These are phyloP conservation scores for Lepidocolaptes lacrymiger DNA, from an alignment of 2,797 vertebrate genomes.

Conservation along the genomic window DNA sequence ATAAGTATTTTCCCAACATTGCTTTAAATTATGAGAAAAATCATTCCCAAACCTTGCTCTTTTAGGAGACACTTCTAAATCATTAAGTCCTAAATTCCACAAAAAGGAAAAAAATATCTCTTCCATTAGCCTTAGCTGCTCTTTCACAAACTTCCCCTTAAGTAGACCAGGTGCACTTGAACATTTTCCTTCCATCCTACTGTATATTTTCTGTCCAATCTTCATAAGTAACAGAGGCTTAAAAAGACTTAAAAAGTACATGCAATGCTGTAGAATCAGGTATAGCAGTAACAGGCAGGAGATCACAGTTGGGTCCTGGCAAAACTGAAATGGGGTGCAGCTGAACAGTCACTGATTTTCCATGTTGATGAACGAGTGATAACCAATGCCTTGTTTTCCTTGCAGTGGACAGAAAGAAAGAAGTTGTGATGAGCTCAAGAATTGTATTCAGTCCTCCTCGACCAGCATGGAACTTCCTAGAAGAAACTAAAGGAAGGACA, in stretches of 20 bases:
- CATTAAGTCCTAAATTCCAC: neutral
- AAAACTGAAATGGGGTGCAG: neutral
- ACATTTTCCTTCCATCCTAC: neutral
- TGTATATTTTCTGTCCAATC: neutral
- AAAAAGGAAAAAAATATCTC: neutral
- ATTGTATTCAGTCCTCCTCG: neutral
- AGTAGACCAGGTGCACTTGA: neutral
- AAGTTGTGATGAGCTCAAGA: neutral
- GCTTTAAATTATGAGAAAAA: conserved; percentile 20
- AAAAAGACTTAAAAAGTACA: neutral
- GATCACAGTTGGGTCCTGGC: neutral
- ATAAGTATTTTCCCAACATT: neutral
- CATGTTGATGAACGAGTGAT: neutral
- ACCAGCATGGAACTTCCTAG: conserved; percentile 21
- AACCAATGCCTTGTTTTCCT: conserved; percentile 38
- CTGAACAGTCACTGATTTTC: neutral
- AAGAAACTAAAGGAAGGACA: neutral
- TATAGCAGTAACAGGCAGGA: neutral
- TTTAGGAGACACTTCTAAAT: neutral
- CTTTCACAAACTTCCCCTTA: neutral
- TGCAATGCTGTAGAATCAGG: neutral
- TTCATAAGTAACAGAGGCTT: neutral
- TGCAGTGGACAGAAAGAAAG: neutral
- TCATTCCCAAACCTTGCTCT: neutral
- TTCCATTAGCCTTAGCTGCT: neutral